A percentile compares a stretch with the other conserved stretches of the same genome.
Conservation (phyloP, 2,888 invertebrate species). For the Macroteleia sp. region DNA sequence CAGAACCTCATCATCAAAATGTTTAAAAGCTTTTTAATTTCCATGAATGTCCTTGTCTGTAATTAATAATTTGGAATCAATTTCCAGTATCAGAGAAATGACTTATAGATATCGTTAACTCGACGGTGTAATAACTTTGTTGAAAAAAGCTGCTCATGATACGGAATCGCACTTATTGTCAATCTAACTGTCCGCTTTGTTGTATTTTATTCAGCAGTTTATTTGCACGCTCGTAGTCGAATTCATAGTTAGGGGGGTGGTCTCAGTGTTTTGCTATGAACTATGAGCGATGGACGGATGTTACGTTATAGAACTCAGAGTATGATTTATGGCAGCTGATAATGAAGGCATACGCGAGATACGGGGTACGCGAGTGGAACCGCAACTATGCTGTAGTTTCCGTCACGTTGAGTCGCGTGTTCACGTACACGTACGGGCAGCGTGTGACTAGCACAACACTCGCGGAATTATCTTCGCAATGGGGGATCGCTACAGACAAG, state of each 20-base stretch:
- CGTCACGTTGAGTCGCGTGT: constrained; percentile 68
- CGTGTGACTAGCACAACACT: constrained; percentile 34
- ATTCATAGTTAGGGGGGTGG: constrained; percentile 47
- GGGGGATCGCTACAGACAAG: constrained; percentile 64
- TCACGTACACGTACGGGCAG: constrained; percentile 48
- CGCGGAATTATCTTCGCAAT: constrained; percentile 72
- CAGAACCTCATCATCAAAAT: too few relatives aligned
- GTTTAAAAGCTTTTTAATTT: too few relatives aligned
- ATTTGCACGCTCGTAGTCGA: constrained; percentile 34
- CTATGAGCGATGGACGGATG: constrained; percentile 81
- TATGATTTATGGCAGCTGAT: constrained; percentile 82
- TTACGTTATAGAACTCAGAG: constrained; percentile 76
- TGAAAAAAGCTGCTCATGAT: not conserved
- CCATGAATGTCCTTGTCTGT: too few relatives aligned
- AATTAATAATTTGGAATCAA: not conserved
- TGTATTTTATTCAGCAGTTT: constrained; percentile 49
- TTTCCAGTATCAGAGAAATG: not conserved
- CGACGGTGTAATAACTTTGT: constrained; percentile 10
- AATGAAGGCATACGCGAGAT: constrained; percentile 81
- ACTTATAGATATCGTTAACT: constrained; percentile 8
- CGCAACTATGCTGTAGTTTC: constrained; percentile 76
- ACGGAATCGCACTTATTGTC: constrained; percentile 42
- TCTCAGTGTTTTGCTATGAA: constrained; percentile 63
- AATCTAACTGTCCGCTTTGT: constrained; percentile 43
- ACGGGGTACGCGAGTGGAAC: constrained; percentile 66